Conservation (phyloP, 2,113 vertebrate species). For the Spilogale gracilis region DNA sequence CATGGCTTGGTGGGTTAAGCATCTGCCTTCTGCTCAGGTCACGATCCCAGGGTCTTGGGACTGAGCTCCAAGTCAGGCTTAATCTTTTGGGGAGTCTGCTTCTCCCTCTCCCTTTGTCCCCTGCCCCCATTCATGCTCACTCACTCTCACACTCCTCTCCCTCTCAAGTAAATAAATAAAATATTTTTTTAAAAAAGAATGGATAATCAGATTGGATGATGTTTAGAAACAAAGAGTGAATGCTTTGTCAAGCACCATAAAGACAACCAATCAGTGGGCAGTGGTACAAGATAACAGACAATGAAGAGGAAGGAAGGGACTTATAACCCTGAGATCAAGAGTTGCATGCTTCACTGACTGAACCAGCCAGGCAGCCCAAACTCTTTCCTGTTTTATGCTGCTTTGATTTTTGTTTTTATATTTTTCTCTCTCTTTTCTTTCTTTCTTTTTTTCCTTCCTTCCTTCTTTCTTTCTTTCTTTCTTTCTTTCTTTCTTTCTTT, state of each 20-base stretch:
- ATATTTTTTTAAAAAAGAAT: not conserved
- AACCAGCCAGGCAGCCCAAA: not conserved
- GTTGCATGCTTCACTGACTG: not conserved
- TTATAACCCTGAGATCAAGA: not conserved
- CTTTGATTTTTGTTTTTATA: not conserved
- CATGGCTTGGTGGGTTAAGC: not conserved
- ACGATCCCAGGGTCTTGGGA: not conserved
- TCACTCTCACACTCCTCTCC: not conserved
- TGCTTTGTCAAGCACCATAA: not conserved
- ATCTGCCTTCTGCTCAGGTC: not conserved
- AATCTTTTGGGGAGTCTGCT: not conserved
- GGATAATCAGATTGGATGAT: not conserved
- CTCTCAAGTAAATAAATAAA: not conserved
- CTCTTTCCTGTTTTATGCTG: not conserved
- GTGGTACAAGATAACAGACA: not conserved
- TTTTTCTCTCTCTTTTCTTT: not conserved
- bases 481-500: not conserved
- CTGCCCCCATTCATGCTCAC: not conserved
- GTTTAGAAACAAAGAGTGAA: not conserved
- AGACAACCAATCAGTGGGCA: not conserved
- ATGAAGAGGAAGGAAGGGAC: not conserved
- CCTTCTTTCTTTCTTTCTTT: not conserved
- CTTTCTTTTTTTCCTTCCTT: not conserved
- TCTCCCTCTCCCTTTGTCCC: not conserved
- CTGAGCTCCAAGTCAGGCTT: not conserved